A percentile compares a stretch with the other conserved stretches of the same genome.
These are phyloP conservation scores for Diorhabda carinulata DNA, from an alignment of 1,140 invertebrate species.

Conservation along the genomic window DNA sequence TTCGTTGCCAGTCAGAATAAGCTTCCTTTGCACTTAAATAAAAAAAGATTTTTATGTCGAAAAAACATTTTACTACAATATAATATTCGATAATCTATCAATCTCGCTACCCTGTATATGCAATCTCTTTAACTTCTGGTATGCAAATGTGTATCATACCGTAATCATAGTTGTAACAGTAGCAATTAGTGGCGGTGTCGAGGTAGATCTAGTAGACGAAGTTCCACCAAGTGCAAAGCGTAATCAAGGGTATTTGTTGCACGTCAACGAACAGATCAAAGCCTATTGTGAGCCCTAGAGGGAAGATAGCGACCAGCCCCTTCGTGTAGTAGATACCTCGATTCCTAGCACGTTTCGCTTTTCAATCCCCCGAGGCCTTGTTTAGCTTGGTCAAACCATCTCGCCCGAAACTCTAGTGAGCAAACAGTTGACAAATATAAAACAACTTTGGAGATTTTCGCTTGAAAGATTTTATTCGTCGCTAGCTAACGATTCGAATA, in stretches of 20 bases:
- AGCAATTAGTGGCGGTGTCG: conserved; percentile 6
- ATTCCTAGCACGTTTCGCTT: conserved; percentile 9
- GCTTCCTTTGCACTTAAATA: too few species aligned
- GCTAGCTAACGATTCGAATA: not conserved
- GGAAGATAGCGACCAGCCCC: conserved; percentile 10
- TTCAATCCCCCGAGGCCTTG: conserved; percentile 21
- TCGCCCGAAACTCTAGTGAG: not conserved
- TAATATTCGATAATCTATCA: too few species aligned
- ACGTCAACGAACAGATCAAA: conserved; percentile 29
- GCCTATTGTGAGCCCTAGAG: conserved; percentile 19
- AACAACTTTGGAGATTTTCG: not conserved
- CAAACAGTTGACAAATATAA: conserved; percentile 1
- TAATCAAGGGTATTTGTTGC: conserved; percentile 31
- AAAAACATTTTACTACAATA: too few species aligned
- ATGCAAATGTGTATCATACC: conserved; percentile 9
- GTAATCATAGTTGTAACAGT: conserved; percentile 8
- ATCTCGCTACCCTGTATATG: not conserved
- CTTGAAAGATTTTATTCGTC: not conserved
- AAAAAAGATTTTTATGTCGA: too few species aligned
- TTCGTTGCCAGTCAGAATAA: too few species aligned
- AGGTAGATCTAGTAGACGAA: not conserved
- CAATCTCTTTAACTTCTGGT: not conserved
- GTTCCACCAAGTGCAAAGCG: conserved; percentile 2
- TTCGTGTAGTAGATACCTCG: not conserved
- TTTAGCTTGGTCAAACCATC: conserved; percentile 7